Conservation (phyloP, 2,113 vertebrate genomes). For the Cynoglossus semilaevis region DNA sequence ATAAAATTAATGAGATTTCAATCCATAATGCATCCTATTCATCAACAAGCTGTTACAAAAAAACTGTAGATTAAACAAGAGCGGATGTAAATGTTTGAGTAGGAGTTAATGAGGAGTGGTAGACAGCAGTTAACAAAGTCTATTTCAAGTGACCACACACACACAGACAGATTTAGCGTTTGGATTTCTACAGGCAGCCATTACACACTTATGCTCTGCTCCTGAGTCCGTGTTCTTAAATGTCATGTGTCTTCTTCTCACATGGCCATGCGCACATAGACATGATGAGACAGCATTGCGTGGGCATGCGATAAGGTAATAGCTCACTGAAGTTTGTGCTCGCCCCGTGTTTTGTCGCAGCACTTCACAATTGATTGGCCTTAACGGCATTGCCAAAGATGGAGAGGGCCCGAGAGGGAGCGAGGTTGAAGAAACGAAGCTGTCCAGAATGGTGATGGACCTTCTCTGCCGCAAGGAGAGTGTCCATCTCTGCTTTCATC, state of each 20-base stretch:
- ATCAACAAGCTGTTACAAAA: slow-evolving; percentile 1
- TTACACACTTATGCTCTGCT: slow-evolving; percentile 38
- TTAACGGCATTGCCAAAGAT: slow-evolving; percentile 52
- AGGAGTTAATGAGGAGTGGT: not conserved
- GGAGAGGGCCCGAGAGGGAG: slow-evolving; percentile 11
- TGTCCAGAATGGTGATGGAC: not conserved
- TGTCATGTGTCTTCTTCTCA: slow-evolving; percentile 32
- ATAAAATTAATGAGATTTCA: too few relatives aligned
- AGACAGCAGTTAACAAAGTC: slow-evolving; percentile 19
- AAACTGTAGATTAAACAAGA: not conserved
- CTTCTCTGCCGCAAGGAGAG: not conserved
- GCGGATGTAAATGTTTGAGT: slow-evolving; percentile 3
- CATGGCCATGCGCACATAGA: not conserved
- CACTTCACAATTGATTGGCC: slow-evolving; percentile 49
- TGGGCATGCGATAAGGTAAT: slow-evolving; percentile 52
- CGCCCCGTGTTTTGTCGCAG: slow-evolving; percentile 16
- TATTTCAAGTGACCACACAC: slow-evolving; percentile 9
- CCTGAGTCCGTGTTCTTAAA: slow-evolving; percentile 61
- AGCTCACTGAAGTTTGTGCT: slow-evolving; percentile 21
- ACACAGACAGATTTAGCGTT: slow-evolving; percentile 20
- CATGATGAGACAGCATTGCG: slow-evolving; percentile 22
- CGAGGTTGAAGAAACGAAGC: slow-evolving; percentile 18
- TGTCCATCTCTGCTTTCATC: not conserved
- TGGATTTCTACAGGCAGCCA: too few relatives aligned
- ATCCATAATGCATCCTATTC: not conserved